Conservation (phyloP, 2,113 vertebrate species). For the Hydrolagus affinis region DNA sequence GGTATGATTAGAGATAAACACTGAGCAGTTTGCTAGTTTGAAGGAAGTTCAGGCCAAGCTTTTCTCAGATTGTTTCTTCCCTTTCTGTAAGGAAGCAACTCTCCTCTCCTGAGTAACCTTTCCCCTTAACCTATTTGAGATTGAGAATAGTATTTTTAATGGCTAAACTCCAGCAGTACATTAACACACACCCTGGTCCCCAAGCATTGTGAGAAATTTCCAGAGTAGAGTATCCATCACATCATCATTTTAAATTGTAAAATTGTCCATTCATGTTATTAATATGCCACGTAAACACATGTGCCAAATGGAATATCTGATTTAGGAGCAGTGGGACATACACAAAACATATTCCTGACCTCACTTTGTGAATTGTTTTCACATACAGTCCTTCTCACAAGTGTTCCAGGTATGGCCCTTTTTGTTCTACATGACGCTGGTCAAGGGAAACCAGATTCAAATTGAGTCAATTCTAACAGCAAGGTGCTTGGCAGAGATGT, state of each 20-base stretch:
- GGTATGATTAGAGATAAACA: too few species aligned
- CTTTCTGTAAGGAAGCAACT: background rate
- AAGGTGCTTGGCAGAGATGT: constrained; percentile 11
- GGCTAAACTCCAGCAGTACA: too few species aligned
- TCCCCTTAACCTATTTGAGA: background rate
- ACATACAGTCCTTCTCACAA: background rate
- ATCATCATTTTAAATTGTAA: background rate
- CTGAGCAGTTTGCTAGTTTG: too few species aligned
- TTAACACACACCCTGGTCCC: too few species aligned
- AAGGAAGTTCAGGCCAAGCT: too few species aligned
- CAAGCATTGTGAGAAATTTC: background rate
- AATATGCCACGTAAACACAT: background rate
- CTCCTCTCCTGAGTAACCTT: too few species aligned
- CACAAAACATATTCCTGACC: background rate
- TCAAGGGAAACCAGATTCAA: background rate
- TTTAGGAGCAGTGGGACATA: background rate
- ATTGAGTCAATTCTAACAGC: background rate
- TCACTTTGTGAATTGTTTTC: background rate
- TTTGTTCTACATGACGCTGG: background rate
- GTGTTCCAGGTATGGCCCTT: background rate
- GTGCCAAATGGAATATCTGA: background rate
- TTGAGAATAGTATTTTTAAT: background rate
- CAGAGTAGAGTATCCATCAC: background rate
- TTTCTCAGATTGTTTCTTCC: too few species aligned
- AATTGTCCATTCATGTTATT: background rate